Evolutionary conservation across 1,140 invertebrate genomes (phyloP).

Genomic region (Drosophila setifemur): DNA sequence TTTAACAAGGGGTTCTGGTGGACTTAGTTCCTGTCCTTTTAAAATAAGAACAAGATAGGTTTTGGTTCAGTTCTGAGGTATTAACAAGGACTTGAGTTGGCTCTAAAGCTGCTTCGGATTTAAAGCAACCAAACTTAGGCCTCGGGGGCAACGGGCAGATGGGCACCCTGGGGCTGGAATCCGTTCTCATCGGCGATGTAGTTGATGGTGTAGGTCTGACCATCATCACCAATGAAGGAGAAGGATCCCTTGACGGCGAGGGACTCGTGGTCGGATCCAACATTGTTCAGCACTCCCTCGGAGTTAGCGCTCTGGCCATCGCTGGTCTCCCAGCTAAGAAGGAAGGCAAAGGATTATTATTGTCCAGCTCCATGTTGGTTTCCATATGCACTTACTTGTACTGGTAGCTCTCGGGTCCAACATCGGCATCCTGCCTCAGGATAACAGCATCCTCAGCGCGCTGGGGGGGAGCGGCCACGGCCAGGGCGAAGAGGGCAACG

Average conservation of each 20-base stretch:
- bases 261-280: constrained; percentile 65
- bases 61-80: background rate
- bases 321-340: constrained; percentile 39
- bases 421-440: constrained; percentile 50
- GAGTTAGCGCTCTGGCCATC: constrained; percentile 27
- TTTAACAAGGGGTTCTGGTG: constrained; percentile 24
- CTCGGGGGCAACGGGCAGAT: constrained; percentile 83
- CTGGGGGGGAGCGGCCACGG: constrained; percentile 19
- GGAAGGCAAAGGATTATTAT: background rate
- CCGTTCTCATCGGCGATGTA: constrained; percentile 90
- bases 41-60: constrained; percentile 6
- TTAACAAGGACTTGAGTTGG: constrained; percentile 5
- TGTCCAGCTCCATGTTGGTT: background rate
- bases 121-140: constrained; percentile 14
- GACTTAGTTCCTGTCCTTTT: constrained; percentile 22
- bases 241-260: constrained; percentile 84
- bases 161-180: constrained; percentile 87
- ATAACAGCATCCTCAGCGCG: background rate
- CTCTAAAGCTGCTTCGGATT: background rate
- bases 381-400: constrained; percentile 81
- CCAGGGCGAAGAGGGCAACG: constrained; percentile 66
- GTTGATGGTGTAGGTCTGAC: constrained; percentile 85
- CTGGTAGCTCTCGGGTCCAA: constrained; percentile 81
- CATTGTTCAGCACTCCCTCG: constrained; percentile 34
- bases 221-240: constrained; percentile 85